These are phyloP conservation scores for Sterrhoptilus dennistouni DNA, from an alignment of 2,113 vertebrate species.

Conservation along the genomic window DNA sequence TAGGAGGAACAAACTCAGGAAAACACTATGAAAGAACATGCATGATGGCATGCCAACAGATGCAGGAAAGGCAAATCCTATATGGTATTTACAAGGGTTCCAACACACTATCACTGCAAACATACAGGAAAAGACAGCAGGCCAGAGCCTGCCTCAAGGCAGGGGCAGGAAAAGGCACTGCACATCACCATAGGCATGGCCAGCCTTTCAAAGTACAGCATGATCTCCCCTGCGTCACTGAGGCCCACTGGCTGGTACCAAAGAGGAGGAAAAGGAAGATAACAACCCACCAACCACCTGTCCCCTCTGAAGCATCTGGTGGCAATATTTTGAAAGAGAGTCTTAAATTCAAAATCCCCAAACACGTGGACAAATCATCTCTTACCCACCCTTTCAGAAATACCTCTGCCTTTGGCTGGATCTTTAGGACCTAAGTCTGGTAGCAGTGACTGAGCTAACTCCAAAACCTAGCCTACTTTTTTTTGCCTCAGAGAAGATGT, in stretches of 20 bases:
- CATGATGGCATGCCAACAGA: neutral
- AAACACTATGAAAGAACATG: neutral
- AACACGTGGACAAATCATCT: neutral
- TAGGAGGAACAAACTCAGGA: neutral
- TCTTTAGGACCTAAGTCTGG: neutral
- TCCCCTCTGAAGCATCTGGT: neutral
- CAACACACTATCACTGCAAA: neutral
- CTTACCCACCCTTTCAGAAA: neutral
- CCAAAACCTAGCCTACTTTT: neutral
- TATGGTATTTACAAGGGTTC: neutral
- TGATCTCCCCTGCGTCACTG: neutral
- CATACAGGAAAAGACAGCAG: neutral
- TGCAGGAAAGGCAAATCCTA: neutral
- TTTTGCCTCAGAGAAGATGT: neutral
- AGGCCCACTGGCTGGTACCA: neutral
- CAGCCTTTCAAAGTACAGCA: neutral
- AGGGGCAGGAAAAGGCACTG: neutral
- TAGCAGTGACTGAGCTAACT: neutral
- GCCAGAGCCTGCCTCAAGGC: neutral
- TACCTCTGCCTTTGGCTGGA: neutral
- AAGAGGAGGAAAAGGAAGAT: slow-evolving; percentile 26
- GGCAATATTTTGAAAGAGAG: neutral
- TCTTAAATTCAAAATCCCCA: neutral
- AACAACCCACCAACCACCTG: slow-evolving; percentile 42
- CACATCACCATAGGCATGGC: neutral